A percentile compares a stretch with the other conserved stretches of the same genome.
These are phyloP conservation scores for Callionymus lyra DNA, from an alignment of 2,113 vertebrate genomes.

Conservation along the genomic window DNA sequence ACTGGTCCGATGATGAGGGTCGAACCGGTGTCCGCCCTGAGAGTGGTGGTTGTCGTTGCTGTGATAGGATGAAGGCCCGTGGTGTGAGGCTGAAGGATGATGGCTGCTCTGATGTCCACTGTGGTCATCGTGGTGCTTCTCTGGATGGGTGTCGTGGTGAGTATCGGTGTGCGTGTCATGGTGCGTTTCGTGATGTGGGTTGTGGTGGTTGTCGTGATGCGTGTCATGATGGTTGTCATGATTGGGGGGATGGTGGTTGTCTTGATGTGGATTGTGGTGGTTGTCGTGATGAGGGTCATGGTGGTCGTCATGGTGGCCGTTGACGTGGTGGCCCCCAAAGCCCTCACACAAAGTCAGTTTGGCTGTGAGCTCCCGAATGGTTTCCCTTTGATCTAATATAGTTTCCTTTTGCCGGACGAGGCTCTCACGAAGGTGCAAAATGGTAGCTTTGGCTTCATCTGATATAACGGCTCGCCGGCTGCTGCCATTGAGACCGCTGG, in stretches of 20 bases:
- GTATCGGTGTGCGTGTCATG: constrained; percentile 25
- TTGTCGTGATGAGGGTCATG: constrained; percentile 25
- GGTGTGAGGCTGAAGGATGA: constrained; percentile 27
- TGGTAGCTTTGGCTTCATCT: constrained; percentile 74
- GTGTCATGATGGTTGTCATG: constrained; percentile 22
- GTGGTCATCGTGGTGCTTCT: constrained; percentile 38
- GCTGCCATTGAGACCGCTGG: constrained; percentile 26
- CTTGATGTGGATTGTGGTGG: constrained; percentile 31
- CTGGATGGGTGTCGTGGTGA: constrained; percentile 21
- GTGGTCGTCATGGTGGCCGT: constrained; percentile 41
- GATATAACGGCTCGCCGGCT: constrained; percentile 48
- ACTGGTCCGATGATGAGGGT: constrained; percentile 44
- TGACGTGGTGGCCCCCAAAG: constrained; percentile 50
- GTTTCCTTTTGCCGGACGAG: constrained; percentile 76
- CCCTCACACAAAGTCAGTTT: constrained; percentile 73
- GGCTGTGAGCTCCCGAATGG: constrained; percentile 72
- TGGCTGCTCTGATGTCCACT: constrained; percentile 32
- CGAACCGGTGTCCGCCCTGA: constrained; percentile 41
- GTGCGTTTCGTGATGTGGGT: constrained; percentile 42
- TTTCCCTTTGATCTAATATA: constrained; percentile 74
- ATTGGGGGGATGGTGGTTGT: constrained; percentile 26
- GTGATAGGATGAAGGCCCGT: constrained; percentile 27
- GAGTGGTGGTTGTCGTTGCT: constrained; percentile 46
- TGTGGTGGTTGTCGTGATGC: constrained; percentile 33
- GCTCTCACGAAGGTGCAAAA: constrained; percentile 72